Evolutionary conservation across 2,113 vertebrate species (phyloP).

Genomic region (Strix uralensis): DNA sequence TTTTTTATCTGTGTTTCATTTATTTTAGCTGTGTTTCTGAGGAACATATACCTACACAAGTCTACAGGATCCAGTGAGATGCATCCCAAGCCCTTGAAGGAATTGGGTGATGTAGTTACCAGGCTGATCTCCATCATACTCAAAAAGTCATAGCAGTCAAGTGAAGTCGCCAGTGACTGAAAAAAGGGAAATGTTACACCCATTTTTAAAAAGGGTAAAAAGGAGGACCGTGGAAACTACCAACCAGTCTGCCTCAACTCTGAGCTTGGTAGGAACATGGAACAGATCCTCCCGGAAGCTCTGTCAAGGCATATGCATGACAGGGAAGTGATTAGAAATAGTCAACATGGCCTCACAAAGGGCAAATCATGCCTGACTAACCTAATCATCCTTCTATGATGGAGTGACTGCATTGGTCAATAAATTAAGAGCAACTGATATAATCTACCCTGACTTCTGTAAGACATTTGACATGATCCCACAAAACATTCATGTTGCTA

Average conservation of each 20-base stretch:
- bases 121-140: background rate
- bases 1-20: background rate
- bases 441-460: background rate
- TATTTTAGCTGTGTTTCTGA: background rate
- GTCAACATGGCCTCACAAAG: background rate
- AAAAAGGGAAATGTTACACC: background rate
- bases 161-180: background rate
- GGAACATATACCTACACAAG: background rate
- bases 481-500: background rate
- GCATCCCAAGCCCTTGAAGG: background rate
- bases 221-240: background rate
- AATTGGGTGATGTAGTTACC: background rate
- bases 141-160: background rate
- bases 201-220: background rate
- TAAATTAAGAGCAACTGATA: background rate
- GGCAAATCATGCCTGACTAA: background rate
- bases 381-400: background rate
- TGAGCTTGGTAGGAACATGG: rapidly evolving
- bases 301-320: background rate
- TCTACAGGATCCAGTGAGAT: rapidly evolving
- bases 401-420: background rate
- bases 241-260: background rate
- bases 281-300: background rate
- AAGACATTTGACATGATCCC: background rate
- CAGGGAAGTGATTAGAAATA: background rate